Conservation (phyloP, 2,888 invertebrate genomes). For the Octonoba sinensis region DNA sequence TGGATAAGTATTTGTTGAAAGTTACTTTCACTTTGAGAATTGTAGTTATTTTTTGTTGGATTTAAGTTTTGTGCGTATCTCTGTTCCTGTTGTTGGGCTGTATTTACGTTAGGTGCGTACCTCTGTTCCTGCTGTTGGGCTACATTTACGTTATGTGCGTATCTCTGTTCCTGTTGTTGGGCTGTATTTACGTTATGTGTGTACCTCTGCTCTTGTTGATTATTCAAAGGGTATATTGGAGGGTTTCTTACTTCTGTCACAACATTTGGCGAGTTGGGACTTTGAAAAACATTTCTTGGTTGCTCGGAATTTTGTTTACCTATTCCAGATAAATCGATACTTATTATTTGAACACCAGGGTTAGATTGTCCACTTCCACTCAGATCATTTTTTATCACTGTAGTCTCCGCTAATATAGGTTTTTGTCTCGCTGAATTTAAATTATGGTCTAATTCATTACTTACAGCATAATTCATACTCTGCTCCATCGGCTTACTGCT, state of each 20-base stretch:
- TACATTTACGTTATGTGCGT: neutral
- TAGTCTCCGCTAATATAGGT: neutral
- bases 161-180: neutral
- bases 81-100: neutral
- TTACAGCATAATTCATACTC: neutral
- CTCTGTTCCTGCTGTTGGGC: no score
- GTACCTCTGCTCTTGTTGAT: no score
- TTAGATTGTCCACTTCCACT: neutral
- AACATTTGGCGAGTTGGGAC: no score
- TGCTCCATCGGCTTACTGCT: neutral
- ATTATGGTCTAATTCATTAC: constrained; percentile 2
- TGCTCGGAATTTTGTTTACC: neutral
- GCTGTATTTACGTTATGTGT: no score
- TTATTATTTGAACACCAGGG: constrained; percentile 2
- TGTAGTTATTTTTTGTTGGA: neutral
- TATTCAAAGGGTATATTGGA: no score
- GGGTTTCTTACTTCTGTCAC: no score
- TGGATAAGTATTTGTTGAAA: constrained; percentile 52
- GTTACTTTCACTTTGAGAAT: neutral
- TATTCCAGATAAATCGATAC: constrained; percentile 5
- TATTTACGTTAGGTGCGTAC: no score
- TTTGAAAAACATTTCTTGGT: neutral
- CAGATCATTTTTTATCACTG: no score
- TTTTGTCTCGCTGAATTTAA: neutral
- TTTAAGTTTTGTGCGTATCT: neutral